Evolutionary conservation across 1,140 invertebrate species (phyloP).

Genomic region (Anthonomus grandis): DNA sequence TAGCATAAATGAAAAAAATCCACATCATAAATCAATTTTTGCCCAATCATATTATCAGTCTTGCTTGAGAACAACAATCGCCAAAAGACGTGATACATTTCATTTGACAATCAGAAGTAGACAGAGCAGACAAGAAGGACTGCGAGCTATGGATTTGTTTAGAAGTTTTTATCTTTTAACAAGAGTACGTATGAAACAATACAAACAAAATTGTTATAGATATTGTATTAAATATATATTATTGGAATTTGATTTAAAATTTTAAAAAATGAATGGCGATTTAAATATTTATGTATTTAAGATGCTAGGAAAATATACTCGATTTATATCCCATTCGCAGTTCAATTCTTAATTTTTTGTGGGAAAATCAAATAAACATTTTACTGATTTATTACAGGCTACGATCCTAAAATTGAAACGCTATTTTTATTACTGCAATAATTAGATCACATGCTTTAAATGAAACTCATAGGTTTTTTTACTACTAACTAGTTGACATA

Average conservation of each 20-base stretch:
- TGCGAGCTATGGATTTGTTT: slow-evolving; percentile 14
- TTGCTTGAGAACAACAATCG: slow-evolving; percentile 8
- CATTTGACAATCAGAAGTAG: slow-evolving; percentile 6
- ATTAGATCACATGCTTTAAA: no score
- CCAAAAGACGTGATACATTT: background rate
- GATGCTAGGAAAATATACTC: slow-evolving; percentile 5
- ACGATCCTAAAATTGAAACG: no score
- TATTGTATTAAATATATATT: background rate
- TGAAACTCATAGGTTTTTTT: no score
- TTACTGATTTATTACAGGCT: no score
- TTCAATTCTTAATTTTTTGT: background rate
- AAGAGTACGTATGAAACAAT: slow-evolving; percentile 1
- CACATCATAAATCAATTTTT: slow-evolving; percentile 5
- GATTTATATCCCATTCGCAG: background rate
- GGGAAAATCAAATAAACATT: no score
- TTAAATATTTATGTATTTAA: background rate
- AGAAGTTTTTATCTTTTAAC: slow-evolving; percentile 19
- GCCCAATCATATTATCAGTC: slow-evolving; percentile 7
- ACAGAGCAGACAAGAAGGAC: slow-evolving; percentile 1
- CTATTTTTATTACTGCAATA: no score
- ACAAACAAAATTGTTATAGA: background rate
- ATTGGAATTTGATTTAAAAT: background rate
- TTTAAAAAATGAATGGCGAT: background rate
- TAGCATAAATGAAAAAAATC: background rate
- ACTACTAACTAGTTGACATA: no score